Evolutionary conservation across 2,113 vertebrate species (phyloP), one percentile per base, ranked within the genome.

Genomic region (Hymenochirus boettgeri): DNA sequence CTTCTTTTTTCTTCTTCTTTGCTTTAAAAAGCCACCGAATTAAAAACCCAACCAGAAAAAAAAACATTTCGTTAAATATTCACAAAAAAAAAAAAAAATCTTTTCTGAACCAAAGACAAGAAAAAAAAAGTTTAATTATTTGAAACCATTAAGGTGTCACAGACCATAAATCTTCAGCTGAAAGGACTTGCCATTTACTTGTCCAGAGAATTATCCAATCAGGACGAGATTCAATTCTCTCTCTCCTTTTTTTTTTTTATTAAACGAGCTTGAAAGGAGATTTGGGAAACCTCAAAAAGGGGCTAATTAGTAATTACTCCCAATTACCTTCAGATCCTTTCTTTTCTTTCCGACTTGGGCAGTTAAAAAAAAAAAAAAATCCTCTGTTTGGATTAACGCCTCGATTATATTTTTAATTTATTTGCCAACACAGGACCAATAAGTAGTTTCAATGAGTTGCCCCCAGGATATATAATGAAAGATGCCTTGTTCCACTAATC

Each of bases 231-330:
- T 35, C 53, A 56, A 46, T 37, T 65, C 25, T 35, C 23, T 48
- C 21, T 27, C 33, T 47, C n/a, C n/a, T n/a, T n/a, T n/a, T n/a
- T n/a, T n/a, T n/a, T n/a, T n/a, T n/a, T n/a, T n/a, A n/a, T n/a
- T n/a, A n/a, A n/a, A n/a, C n/a, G n/a, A n/a, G 15, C 25, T 13
- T 23, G 5, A 61, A 29, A 19, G 42, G 26, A 25, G 21, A 61
- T 17, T 18, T 29, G 6, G 12, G 35, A 39, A 11, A 39, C 35
- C 13, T 39, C 13, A 3, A 31, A 39, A 13, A 39, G 35, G 35
- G 53, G 47, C 42, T 65, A 11, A 12, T 54, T 65, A 24, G 39
- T 65, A 65, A 65, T 57, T 57, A 65, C 63, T 65, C 57, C 54
- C 63, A 65, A 54, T 57, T 57, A 48, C 27, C 25, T 65, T 52